Conservation (phyloP, 2,797 vertebrate species). For the Oreochromis grahami region DNA sequence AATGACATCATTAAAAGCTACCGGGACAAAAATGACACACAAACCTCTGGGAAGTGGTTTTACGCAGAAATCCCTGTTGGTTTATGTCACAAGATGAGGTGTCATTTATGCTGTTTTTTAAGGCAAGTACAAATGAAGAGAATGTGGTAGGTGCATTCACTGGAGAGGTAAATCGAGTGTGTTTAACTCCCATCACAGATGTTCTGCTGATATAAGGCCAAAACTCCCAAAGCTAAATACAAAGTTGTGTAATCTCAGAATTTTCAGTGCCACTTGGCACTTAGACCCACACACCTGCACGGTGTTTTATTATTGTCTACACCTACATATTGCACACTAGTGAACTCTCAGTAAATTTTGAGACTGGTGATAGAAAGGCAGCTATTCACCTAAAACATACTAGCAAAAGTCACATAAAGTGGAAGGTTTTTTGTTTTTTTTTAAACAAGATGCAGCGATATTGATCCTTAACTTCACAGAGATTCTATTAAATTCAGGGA, state of each 20-base stretch:
- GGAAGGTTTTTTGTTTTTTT: fast-evolving
- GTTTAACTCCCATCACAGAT: background rate
- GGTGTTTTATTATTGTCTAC: background rate
- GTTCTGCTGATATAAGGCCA: background rate
- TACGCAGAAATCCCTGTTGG: background rate
- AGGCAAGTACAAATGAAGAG: background rate
- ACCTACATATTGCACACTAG: background rate
- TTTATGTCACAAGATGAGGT: background rate
- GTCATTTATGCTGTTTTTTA: background rate
- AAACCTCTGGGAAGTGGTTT: background rate
- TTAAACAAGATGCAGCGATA: background rate
- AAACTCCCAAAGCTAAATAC: background rate
- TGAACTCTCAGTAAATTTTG: background rate
- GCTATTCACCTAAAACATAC: background rate
- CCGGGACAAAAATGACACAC: background rate
- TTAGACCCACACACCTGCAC: background rate
- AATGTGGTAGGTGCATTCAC: background rate
- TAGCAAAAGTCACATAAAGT: background rate
- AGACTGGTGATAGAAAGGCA: background rate
- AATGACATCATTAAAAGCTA: background rate
- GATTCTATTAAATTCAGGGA: background rate
- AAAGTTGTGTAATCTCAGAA: background rate
- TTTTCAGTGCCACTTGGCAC: background rate
- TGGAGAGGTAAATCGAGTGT: background rate
- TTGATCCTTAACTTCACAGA: background rate